Evolutionary conservation across 2,797 vertebrate genomes (phyloP).

Genomic region (Anisognathus igniventris): DNA sequence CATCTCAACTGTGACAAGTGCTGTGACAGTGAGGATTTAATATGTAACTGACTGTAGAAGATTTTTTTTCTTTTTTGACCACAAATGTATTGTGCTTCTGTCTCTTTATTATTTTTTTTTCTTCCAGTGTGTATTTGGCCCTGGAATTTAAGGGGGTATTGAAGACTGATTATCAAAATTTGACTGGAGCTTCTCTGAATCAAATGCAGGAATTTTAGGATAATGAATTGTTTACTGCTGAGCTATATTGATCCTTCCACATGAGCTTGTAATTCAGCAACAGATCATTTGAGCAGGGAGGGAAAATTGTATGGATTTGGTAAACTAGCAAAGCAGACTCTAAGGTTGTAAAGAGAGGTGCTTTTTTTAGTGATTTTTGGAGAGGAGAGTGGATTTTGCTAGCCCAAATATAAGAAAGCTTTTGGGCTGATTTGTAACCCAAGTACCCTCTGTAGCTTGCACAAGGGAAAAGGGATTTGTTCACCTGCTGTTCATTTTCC

Average conservation of each 20-base stretch:
- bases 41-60: not conserved
- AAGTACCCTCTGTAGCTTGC: not conserved
- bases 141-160: not conserved
- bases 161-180: not conserved
- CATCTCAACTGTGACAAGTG: not conserved
- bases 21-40: not conserved
- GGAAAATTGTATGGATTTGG: not conserved
- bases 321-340: not conserved
- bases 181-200: not conserved
- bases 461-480: not conserved
- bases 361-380: not conserved
- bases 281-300: not conserved
- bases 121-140: not conserved
- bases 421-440: not conserved
- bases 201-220: not conserved
- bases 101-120: not conserved
- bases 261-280: not conserved
- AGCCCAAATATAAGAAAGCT: not conserved
- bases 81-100: not conserved
- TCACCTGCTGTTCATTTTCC: not conserved
- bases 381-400: not conserved
- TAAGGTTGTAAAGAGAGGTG: not conserved
- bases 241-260: not conserved
- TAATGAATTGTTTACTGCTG: not conserved
- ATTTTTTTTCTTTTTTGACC: not conserved